Base-by-base conservation (phyloP, 2,113 vertebrate species). In the Labeo catla region DNA sequence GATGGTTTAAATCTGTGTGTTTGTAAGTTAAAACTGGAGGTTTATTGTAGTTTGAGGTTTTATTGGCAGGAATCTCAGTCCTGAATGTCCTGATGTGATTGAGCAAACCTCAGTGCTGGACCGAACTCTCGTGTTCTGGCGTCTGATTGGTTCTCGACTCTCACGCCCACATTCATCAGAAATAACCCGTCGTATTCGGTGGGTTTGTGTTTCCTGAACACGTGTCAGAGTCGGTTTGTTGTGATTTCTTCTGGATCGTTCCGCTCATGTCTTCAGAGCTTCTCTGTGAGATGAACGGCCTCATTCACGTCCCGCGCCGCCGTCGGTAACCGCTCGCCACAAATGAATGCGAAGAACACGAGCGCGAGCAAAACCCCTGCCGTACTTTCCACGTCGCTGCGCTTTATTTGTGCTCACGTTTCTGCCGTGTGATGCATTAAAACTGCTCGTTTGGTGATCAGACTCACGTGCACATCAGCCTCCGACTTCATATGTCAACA, bases 321-420 rank as follows among this genome's bases (percentile, higher is more conserved):
- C 28, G 28, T 28, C 28, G 28, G 28, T 28, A 28, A 28, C 28
- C 28, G 28, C 28, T 28, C 28, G 28, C 28, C 28, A 28, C 28
- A 28, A 28, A 28, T 28, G 28, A 28, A 28, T 28, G 28, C 28
- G 28, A 28, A 28, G 28, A 28, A 54, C 52, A 54, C 13, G 2
- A 54, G 52, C 52, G 28, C 28, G 28, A 28, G 28, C 28, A 28
- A 54, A 88, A 74, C 66, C 61, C 70, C 85, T 85, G 68, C 74
- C 68, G 39, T 83, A 76, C 50, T 81, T 87, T 89, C 63, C 52
- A 79, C 43, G 6, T 68, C 87, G 78, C 78, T 83, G 5, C 10
- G 57, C 85, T 84, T 87, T 87, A 76, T 74, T 86, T 89, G 84
- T 72, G 79, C 72, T 85, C 34, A 68, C 84, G 49, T 76, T 84